Base-by-base conservation (phyloP, 2,797 vertebrate species). In the Craterocephalus amniculus region DNA sequence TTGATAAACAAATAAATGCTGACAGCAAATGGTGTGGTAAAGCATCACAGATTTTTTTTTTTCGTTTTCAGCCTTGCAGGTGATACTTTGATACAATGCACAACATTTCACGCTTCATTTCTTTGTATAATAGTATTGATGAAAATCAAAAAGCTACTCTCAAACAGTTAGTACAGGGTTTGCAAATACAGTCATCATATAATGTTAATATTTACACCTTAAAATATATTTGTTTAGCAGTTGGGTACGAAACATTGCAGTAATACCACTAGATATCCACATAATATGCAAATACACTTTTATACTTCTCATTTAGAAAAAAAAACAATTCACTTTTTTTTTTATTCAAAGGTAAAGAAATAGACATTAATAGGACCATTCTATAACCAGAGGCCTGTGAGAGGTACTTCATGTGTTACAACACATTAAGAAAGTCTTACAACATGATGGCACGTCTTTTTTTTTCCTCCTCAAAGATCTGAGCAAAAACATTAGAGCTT, bases 141-240 rank as follows among this genome's bases (percentile, higher is more conserved):
- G 87, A 88, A 92, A 92, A 92, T 88, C 81, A 87, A 84, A 93
- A 88, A 89, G 87, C 88, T 88, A 92, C 80, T 91, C 85, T 83
- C 89, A 87, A 90, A 91, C 85, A 89, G 87, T 91, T 90, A 90
- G 80, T 91, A 93, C 85, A 92, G 91, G 81, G 83, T 92, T 91
- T 91, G 90, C 88, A 91, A 92, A 91, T 93, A 92, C 92, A 92
- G 92, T 92, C 88, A 92, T 92, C 79, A 91, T 91, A 90, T 84
- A 87, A 89, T 89, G 90, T 84, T 87, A 90, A 89, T 90, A 92
- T 93, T 90, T 93, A 93, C 92, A 93, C 91, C 90, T 89, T 91
- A 93, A 93, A 92, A 93, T 93, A 91, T 91, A 91, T 91, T 90
- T 92, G 90, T 92, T 89, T 88, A 91, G 87, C 91, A 88, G 90